A percentile compares a stretch with the other conserved stretches of the same genome.
Evolutionary conservation across 2,888 invertebrate genomes (phyloP).

Genomic region (Pachydiplax longipennis): DNA sequence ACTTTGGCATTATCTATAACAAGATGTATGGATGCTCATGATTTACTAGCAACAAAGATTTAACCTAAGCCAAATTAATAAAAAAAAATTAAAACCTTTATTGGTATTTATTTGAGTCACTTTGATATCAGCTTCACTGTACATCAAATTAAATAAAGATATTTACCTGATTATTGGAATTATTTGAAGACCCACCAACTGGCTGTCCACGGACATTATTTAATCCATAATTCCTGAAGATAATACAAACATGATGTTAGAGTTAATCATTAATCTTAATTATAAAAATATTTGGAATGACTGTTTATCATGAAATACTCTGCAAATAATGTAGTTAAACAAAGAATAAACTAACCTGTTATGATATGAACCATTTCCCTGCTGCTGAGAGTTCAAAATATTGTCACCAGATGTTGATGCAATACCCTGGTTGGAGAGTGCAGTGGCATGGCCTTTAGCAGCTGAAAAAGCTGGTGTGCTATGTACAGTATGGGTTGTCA

Average conservation of each 20-base stretch:
- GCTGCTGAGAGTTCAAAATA: neutral
- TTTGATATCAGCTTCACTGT: too few relatives aligned
- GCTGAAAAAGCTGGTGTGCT: constrained; percentile 59
- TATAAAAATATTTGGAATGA: neutral
- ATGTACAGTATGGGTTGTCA: constrained; percentile 50
- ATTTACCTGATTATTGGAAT: constrained; percentile 20
- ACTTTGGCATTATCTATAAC: too few relatives aligned
- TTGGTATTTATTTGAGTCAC: too few relatives aligned
- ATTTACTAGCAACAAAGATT: too few relatives aligned
- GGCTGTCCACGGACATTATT: constrained; percentile 54
- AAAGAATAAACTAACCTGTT: neutral
- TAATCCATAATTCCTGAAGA: constrained; percentile 48
- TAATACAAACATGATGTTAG: neutral
- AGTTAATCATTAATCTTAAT: neutral
- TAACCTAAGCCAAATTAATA: too few relatives aligned
- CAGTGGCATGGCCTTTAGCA: constrained; percentile 69
- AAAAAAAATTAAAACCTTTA: too few relatives aligned
- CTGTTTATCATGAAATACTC: neutral
- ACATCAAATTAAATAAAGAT: too few relatives aligned
- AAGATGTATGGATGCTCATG: too few relatives aligned
- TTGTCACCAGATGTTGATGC: neutral
- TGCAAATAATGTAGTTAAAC: neutral
- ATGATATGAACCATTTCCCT: neutral
- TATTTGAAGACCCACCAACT: constrained; percentile 53
- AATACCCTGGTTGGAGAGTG: constrained; percentile 39